Evolutionary conservation across 2,888 invertebrate genomes (phyloP).

Genomic region (Stenichneumon culpator): DNA sequence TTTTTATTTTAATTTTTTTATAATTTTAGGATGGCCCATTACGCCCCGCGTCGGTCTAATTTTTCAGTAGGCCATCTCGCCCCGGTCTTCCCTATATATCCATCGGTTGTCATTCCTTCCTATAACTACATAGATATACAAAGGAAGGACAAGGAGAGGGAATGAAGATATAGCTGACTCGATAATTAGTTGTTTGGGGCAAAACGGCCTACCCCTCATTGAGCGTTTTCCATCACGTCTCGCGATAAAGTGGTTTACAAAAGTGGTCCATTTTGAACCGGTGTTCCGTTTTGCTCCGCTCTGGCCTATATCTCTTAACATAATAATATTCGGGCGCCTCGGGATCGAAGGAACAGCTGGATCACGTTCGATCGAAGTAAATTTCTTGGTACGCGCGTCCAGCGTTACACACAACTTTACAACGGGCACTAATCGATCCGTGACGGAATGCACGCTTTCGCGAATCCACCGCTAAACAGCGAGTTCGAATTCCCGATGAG

Average conservation of each 20-base stretch:
- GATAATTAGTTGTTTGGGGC: conserved; percentile 21
- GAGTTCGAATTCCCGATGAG: conserved; percentile 22
- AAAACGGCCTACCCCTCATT: too few species aligned
- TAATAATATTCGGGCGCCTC: conserved; percentile 9
- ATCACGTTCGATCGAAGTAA: conserved; percentile 22
- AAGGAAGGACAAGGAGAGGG: neutral
- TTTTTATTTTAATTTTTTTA: too few species aligned
- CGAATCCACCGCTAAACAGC: conserved; percentile 38
- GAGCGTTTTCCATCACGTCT: too few species aligned
- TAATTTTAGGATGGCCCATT: too few species aligned
- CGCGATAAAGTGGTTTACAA: too few species aligned
- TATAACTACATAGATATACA: neutral
- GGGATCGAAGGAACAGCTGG: conserved; percentile 29
- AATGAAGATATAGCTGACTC: conserved; percentile 20
- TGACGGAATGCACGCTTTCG: conserved; percentile 51
- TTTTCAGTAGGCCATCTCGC: too few species aligned
- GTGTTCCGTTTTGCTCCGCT: too few species aligned
- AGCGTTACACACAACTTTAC: conserved; percentile 6
- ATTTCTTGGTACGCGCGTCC: conserved; percentile 1
- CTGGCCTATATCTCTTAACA: conserved; percentile 15
- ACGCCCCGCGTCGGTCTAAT: too few species aligned
- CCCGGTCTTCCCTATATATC: too few species aligned
- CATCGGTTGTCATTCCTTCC: too few species aligned
- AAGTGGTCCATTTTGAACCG: too few species aligned
- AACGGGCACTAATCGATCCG: conserved; percentile 44